Conservation (phyloP, 2,113 vertebrate species). For the Melospiza georgiana region DNA sequence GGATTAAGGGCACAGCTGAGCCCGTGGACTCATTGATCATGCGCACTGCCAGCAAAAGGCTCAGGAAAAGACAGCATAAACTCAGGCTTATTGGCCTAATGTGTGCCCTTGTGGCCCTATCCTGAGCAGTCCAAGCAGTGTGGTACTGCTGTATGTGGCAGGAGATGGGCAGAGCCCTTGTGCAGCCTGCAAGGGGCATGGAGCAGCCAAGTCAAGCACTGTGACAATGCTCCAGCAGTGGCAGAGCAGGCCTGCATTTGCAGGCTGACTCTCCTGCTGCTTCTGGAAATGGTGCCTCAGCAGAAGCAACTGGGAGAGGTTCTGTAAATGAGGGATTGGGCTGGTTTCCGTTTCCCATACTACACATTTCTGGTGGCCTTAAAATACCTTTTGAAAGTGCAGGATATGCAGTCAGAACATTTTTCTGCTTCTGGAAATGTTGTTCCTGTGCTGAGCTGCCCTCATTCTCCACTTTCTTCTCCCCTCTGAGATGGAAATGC, state of each 20-base stretch:
- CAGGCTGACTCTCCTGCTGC: neutral
- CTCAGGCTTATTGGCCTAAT: neutral
- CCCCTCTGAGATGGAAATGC: slow-evolving; percentile 35
- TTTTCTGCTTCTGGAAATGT: slow-evolving; percentile 35
- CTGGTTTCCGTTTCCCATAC: neutral
- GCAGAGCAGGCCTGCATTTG: neutral
- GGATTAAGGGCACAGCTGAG: neutral
- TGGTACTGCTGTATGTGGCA: neutral
- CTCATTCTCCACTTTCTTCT: slow-evolving; percentile 47
- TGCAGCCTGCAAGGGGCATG: neutral
- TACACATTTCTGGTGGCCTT: slow-evolving; percentile 40
- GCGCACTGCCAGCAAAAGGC: neutral
- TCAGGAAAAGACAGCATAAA: neutral
- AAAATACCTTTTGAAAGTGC: slow-evolving; percentile 49
- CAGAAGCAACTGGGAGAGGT: neutral
- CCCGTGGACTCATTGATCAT: neutral
- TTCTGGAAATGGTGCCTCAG: neutral
- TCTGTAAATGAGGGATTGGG: neutral
- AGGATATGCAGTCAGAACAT: slow-evolving; percentile 19
- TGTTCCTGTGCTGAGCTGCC: neutral
- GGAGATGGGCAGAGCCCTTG: neutral
- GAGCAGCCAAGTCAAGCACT: neutral
- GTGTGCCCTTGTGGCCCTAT: neutral
- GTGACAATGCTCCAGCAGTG: neutral
- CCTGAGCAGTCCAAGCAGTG: neutral